Conservation (phyloP, 1,140 invertebrate genomes). For the Anastatus disparis region DNA sequence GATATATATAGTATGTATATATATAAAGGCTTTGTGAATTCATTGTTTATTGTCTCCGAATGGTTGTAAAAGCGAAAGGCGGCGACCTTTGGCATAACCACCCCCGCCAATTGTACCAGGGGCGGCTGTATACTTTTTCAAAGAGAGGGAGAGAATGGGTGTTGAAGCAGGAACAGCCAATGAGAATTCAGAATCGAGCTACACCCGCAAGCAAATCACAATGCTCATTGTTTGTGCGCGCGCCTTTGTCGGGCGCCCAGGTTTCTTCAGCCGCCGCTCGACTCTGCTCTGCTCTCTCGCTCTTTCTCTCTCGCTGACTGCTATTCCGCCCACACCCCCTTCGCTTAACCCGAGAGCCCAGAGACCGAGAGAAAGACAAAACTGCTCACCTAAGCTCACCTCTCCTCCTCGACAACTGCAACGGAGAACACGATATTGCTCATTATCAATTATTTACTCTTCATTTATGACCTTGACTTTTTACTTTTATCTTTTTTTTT, state of each 20-base stretch:
- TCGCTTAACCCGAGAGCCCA: constrained; percentile 7
- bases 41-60: constrained; percentile 64
- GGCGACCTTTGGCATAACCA: constrained; percentile 51
- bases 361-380: neutral
- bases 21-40: constrained; percentile 34
- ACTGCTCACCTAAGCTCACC: neutral
- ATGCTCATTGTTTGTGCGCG: constrained; percentile 66
- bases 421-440: too few species aligned
- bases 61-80: constrained; percentile 52
- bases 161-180: constrained; percentile 56
- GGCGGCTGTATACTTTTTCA: neutral
- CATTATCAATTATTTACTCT: too few species aligned
- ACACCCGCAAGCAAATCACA: constrained; percentile 67
- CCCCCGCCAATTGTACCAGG: constrained; percentile 50
- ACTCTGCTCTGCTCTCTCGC: too few species aligned
- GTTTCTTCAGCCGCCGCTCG: constrained; percentile 8
- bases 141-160: constrained; percentile 48
- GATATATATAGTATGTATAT: too few species aligned
- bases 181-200: constrained; percentile 48
- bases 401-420: too few species aligned
- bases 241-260: constrained; percentile 1
- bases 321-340: constrained; percentile 60
- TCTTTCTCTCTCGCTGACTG: too few species aligned
- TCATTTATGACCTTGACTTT: too few species aligned
- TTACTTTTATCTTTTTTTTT: too few species aligned